Evolutionary conservation across 1,140 invertebrate species (phyloP), one percentile per base, ranked within the genome.

Genomic region (Orussus abietinus): DNA sequence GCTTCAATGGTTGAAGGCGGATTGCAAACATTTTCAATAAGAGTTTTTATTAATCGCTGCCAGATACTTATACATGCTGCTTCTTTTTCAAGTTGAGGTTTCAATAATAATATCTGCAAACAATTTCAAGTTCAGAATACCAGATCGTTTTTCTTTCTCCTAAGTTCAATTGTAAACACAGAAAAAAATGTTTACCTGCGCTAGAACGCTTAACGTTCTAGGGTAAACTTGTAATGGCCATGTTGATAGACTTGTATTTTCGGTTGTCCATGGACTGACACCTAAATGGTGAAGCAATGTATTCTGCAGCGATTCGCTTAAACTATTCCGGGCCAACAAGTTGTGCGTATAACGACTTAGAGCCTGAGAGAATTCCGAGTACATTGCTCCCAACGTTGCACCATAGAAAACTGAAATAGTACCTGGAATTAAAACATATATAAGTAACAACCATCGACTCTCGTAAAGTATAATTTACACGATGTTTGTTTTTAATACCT

Each of bases 191-290:
- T 50, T 29, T 55, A 84, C 76, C 66, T 88, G 86, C 14, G 85
- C 83, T 32, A 90, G 72, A 9, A 94, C 82, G 28, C 90, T 86
- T 1, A 95, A 75, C 3, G 89, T 90, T 47, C 90, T 78, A 1
- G 88, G 85, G 58, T 91, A 89, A 1, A 96, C 86, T 68, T 92
- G 82, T 26, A 90, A 71, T 1, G 85, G 84, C 90, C 90, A 93
- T 4, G 76, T 76, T 38, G 77, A 80, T 28, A 69, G 56, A 14
- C 72, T 74, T 33, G 53, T 55, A 32, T 55, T 66, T 50, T 80
- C 77, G 2, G 76, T 75, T 17, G 79, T 76, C 77, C 78, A 83
- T 2, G 86, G 86, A 55, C 81, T 88, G 1, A 93, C 82, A 2
- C 84, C 82, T 11, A 93, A 72, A 62, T 89, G 83, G 48, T 78